Conservation (phyloP, 1,140 invertebrate genomes). For the Hydropsyche tenuis region DNA sequence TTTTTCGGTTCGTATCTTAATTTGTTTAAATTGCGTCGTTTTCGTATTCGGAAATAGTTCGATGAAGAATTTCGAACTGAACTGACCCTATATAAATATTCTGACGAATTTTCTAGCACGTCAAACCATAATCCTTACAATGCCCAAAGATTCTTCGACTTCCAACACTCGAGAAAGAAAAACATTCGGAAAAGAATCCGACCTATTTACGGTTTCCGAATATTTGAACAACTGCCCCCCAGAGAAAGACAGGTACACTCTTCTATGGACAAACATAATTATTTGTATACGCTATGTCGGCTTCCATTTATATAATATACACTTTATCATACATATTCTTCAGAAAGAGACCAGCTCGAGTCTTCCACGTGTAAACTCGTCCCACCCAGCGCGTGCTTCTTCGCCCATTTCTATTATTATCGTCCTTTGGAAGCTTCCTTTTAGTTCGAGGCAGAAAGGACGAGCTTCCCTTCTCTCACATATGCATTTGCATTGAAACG, state of each 20-base stretch:
- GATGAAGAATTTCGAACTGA: not conserved
- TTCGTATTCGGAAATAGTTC: no score
- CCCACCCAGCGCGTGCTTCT: no score
- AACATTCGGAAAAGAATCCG: not conserved
- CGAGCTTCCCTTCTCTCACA: constrained; percentile 9
- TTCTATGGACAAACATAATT: no score
- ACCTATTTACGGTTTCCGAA: constrained; percentile 2
- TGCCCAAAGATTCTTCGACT: not conserved
- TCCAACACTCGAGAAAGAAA: not conserved
- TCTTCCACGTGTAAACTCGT: no score
- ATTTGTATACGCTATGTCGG: no score
- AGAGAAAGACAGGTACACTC: not conserved
- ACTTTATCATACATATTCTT: no score
- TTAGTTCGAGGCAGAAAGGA: constrained; percentile 6
- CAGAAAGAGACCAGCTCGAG: not conserved
- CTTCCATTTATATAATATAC: not conserved
- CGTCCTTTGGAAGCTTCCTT: no score
- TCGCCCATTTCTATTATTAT: not conserved
- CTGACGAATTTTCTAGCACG: not conserved
- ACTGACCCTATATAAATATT: not conserved
- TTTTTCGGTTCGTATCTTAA: no score
- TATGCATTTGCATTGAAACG: constrained; percentile 10
- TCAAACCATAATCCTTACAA: not conserved
- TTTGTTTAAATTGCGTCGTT: no score
- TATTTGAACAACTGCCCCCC: constrained; percentile 25